Percentiles rank a stretch among this genome's conserved stretches.
Conservation (phyloP, 2,797 vertebrate species). For the Eidolon dupreanum region DNA sequence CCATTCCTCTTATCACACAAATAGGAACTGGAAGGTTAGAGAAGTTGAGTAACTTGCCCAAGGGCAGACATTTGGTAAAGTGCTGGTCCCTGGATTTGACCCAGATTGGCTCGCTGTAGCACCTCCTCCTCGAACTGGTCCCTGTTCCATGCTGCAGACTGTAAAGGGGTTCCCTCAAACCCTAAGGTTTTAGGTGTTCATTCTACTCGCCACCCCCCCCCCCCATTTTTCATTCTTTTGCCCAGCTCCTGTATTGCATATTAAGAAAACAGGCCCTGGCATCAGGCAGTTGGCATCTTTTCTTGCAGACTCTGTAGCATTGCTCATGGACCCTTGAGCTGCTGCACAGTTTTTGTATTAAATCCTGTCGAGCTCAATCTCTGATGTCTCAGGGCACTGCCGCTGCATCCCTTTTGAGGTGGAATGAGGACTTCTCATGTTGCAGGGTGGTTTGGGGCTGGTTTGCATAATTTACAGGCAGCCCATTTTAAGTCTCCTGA, state of each 20-base stretch:
- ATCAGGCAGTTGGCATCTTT: not conserved
- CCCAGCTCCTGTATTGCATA: not conserved
- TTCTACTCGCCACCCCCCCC: no score
- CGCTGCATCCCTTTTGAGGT: not conserved
- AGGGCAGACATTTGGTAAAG: not conserved
- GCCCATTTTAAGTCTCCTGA: slow-evolving; percentile 11
- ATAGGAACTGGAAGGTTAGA: not conserved
- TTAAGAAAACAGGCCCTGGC: not conserved
- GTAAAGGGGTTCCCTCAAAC: not conserved
- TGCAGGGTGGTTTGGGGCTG: not conserved
- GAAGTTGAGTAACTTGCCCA: not conserved
- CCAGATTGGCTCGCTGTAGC: not conserved
- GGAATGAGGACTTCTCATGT: not conserved
- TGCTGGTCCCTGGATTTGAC: not conserved
- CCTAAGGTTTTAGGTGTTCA: not conserved
- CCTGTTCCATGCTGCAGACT: not conserved
- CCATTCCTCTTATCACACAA: not conserved
- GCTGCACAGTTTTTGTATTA: not conserved
- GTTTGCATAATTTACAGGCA: not conserved
- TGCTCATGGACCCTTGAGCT: not conserved
- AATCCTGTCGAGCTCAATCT: not conserved
- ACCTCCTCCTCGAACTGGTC: not conserved
- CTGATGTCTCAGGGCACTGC: not conserved
- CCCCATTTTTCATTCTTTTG: not conserved
- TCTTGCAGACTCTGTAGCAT: not conserved